A percentile compares a stretch with the other conserved stretches of the same genome.
Evolutionary conservation across 2,888 invertebrate species (phyloP).

Genomic region (Nomada ruficornis): DNA sequence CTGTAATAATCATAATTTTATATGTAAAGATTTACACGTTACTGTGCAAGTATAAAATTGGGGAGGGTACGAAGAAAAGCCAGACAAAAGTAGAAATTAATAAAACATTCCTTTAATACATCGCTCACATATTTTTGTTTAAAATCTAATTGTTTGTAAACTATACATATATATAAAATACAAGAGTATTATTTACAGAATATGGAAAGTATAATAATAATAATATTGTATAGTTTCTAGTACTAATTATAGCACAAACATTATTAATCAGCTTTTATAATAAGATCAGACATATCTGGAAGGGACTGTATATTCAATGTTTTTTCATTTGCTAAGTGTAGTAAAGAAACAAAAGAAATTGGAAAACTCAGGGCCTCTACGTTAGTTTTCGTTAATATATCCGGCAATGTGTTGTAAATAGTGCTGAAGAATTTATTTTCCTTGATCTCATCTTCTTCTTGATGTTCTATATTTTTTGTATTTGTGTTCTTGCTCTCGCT

Average conservation of each 20-base stretch:
- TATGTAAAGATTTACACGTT: not conserved
- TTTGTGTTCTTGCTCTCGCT: constrained; percentile 82
- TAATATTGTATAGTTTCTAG: not conserved
- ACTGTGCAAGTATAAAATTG: not conserved
- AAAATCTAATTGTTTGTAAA: constrained; percentile 2
- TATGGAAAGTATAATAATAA: not conserved
- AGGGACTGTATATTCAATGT: constrained; percentile 83
- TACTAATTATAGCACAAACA: not conserved
- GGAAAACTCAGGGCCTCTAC: constrained; percentile 91
- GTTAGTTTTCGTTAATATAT: constrained; percentile 87
- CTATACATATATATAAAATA: not conserved
- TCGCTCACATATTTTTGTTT: not conserved
- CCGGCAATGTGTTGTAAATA: constrained; percentile 87
- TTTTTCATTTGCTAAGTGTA: constrained; percentile 94
- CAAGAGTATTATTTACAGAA: not conserved
- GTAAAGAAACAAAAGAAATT: constrained; percentile 91
- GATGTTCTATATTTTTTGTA: constrained; percentile 44
- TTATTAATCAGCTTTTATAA: constrained; percentile 50
- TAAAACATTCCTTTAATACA: constrained; percentile 8
- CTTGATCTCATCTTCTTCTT: constrained; percentile 45
- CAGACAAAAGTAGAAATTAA: not conserved
- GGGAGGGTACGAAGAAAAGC: not conserved
- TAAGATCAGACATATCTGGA: constrained; percentile 71
- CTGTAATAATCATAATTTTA: constrained; percentile 28
- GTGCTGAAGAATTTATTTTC: constrained; percentile 83